Conservation (phyloP, 2,113 vertebrate species). For the Potamarius usumacintae region DNA sequence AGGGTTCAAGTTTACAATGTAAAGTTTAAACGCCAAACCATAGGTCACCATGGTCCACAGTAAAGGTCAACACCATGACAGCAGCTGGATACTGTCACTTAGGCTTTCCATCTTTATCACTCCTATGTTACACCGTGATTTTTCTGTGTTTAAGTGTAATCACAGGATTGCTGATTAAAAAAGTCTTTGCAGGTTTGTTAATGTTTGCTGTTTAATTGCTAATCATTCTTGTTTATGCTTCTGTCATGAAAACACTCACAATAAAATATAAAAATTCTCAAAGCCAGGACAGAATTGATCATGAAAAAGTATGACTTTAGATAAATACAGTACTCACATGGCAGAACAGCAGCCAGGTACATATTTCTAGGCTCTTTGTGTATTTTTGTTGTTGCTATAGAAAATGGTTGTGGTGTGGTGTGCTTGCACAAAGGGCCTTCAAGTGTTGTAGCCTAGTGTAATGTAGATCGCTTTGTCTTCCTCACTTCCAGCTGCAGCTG, state of each 20-base stretch:
- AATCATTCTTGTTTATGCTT: not conserved
- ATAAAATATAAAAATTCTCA: not conserved
- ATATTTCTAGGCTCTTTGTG: not conserved
- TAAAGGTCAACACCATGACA: constrained; percentile 70
- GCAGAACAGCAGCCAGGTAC: not conserved
- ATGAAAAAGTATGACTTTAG: not conserved
- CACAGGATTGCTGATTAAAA: constrained; percentile 13
- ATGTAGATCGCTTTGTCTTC: no score
- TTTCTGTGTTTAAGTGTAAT: constrained; percentile 5
- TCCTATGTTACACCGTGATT: constrained; percentile 28
- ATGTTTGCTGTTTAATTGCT: not conserved
- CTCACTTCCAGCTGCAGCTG: no score
- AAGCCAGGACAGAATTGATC: not conserved
- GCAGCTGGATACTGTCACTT: constrained; percentile 65
- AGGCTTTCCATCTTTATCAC: constrained; percentile 60
- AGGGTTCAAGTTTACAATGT: constrained; percentile 72
- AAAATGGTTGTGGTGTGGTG: not conserved
- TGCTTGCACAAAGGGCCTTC: no score
- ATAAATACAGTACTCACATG: not conserved
- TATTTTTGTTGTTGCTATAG: not conserved
- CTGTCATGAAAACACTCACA: not conserved
- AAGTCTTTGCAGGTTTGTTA: not conserved
- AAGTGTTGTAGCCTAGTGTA: no score
- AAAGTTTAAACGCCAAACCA: constrained; percentile 60
- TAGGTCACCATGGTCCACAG: constrained; percentile 68